Evolutionary conservation across 2,113 vertebrate species (phyloP), one percentile per base, ranked within the genome.

Genomic region (Fregata magnificens): DNA sequence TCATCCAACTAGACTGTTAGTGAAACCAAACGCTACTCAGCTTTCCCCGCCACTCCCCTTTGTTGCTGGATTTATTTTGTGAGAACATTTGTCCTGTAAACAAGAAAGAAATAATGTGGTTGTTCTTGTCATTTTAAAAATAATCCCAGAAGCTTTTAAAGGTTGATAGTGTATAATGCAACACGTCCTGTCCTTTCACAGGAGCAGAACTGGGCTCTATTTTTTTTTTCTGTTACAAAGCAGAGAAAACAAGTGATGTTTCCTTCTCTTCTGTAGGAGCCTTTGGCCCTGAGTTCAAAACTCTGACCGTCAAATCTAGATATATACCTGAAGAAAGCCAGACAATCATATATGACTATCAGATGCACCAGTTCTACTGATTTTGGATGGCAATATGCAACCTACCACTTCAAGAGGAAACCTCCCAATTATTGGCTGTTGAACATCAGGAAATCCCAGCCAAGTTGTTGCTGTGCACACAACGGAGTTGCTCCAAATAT

Each of bases 41-140:
- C 52, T 88, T 86, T 62, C 82, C 40, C 53, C 6, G 9, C 76
- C 94, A 65, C 84, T 82, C 92, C 79, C 58, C 42, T 96, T 76
- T 88, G 88, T 77, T 88, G 52, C 84, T 94, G 66, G 26, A 36
- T 91, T 90, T 96, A 49, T 85, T 94, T 70, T 94, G 56, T 88
- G 62, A 69, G 49, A 88, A 53, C 22, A 62, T 74, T 80, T 80
- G 74, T 81, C 55, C 45, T 80, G 59, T 86, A 96, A 96, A 90
- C 67, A 93, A 93, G 29, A 67, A 77, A 61, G 25, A 82, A 76
- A 70, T 76, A 24, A 20, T 36, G 25, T n/a, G 32, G 40, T 50
- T 76, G 29, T 70, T 94, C 82, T 69, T 86, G 52, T 94, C 2
- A 56, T 94, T 77, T 91, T 50, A 90, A 93, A 94, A 93, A 90